phyloP scores from a whole-genome alignment of 2,888 invertebrate genomes.

The Strigamia transsilvanica region DNA sequence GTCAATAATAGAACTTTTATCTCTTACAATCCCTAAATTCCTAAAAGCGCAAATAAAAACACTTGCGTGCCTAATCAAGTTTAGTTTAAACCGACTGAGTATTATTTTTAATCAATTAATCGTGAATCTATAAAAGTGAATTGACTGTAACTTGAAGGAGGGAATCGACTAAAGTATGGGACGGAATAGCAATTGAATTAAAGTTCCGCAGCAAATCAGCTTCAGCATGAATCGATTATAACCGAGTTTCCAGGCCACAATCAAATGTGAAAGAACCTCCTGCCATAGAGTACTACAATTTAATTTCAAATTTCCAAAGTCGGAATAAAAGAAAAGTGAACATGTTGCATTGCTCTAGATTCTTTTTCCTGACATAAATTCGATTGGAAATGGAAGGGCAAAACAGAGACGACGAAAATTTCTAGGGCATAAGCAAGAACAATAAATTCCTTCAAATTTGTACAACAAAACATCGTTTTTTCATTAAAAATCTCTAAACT shows the following conservation, averaged over 20 bases:
- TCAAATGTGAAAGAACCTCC: constrained; percentile 32
- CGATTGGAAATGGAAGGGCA: not conserved
- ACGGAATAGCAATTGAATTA: constrained; percentile 29
- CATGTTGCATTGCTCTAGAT: not conserved
- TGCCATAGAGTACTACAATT: not conserved
- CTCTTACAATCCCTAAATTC: not conserved
- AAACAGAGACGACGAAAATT: not conserved
- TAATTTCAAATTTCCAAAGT: constrained; percentile 31
- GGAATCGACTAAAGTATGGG: not conserved
- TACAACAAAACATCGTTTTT: not conserved
- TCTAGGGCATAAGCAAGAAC: not conserved
- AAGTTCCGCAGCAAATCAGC: constrained; percentile 33
- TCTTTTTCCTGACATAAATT: not conserved
- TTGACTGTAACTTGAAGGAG: not conserved
- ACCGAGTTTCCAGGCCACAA: constrained; percentile 33
- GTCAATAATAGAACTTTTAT: too few relatives aligned
- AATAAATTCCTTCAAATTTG: not conserved
- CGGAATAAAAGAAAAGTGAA: constrained; percentile 6
- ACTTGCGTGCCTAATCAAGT: not conserved
- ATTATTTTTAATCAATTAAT: constrained; percentile 31
- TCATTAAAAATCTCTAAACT: too few relatives aligned
- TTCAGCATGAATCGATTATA: constrained; percentile 45
- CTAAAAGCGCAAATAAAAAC: not conserved
- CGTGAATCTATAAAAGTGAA: constrained; percentile 32
- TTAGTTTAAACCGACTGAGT: not conserved